Percentiles rank a stretch among this genome's conserved stretches.
phyloP scores from a whole-genome alignment of 2,797 vertebrate genomes.

The Euthynnus affinis region DNA sequence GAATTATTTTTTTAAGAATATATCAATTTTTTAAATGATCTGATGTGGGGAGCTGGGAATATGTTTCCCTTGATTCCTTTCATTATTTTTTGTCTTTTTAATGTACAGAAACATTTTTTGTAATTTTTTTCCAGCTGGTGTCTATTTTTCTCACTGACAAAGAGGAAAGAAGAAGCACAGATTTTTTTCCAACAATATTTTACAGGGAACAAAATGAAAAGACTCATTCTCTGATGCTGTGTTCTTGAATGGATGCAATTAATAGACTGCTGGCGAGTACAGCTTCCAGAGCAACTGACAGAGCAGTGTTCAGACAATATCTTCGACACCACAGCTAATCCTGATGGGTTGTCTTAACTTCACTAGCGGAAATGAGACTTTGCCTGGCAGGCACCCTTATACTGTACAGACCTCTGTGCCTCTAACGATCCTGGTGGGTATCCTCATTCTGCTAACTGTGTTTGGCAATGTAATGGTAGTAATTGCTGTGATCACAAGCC shows the following conservation, averaged over 20 bases:
- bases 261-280: constrained; percentile 38
- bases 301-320: constrained; percentile 61
- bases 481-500: constrained; percentile 94
- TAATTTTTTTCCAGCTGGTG: constrained; percentile 5
- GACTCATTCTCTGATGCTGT: constrained; percentile 33
- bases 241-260: constrained; percentile 57
- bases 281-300: constrained; percentile 28
- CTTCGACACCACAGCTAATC: constrained; percentile 61
- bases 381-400: constrained; percentile 80
- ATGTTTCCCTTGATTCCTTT: constrained; percentile 14
- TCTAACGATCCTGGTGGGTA: constrained; percentile 89
- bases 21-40: neutral
- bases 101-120: constrained; percentile 16
- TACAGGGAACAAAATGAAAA: constrained; percentile 49
- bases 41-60: constrained; percentile 27
- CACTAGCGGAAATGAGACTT: constrained; percentile 84
- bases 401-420: constrained; percentile 86
- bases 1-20: constrained; percentile 22
- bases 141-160: constrained; percentile 27
- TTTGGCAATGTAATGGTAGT: constrained; percentile 96
- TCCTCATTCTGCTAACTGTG: constrained; percentile 93
- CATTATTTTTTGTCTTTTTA: constrained; percentile 3
- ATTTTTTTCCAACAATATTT: constrained; percentile 39
- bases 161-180: constrained; percentile 4
- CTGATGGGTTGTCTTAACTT: constrained; percentile 88